Evolutionary conservation across 2,888 invertebrate genomes (phyloP).

Genomic region (Arge pagana): DNA sequence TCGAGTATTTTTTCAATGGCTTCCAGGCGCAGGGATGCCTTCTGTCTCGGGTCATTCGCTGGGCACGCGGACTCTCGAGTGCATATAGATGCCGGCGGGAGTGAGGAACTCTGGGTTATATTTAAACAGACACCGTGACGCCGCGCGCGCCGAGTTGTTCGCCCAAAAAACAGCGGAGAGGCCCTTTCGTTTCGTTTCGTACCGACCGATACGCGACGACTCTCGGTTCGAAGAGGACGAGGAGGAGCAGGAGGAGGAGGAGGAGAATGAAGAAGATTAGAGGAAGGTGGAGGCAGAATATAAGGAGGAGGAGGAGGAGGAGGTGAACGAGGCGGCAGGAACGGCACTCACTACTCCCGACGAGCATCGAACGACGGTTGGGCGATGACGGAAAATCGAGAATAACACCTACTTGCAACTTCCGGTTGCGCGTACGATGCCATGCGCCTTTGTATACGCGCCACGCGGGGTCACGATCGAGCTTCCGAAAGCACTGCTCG

Average conservation of each 20-base stretch:
- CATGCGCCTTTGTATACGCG: too few species aligned
- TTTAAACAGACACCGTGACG: slow-evolving; percentile 47
- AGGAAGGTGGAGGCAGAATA: too few species aligned
- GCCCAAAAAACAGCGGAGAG: slow-evolving; percentile 12
- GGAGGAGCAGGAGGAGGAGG: too few species aligned
- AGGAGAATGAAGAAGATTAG: too few species aligned
- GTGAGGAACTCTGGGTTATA: slow-evolving; percentile 42
- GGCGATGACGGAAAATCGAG: slow-evolving; percentile 26
- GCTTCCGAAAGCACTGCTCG: slow-evolving; percentile 1
- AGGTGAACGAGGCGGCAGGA: too few species aligned
- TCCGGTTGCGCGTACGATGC: slow-evolving; percentile 13
- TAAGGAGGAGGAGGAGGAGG: too few species aligned
- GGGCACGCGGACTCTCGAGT: slow-evolving; percentile 19
- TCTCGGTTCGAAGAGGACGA: background rate
- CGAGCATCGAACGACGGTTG: slow-evolving; percentile 22
- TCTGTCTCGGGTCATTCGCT: slow-evolving; percentile 21
- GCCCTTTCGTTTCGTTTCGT: slow-evolving; percentile 8
- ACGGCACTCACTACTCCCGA: too few species aligned
- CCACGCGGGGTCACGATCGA: background rate
- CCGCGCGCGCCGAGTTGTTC: slow-evolving; percentile 33
- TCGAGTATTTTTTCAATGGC: slow-evolving; percentile 20
- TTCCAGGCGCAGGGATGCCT: slow-evolving; percentile 14
- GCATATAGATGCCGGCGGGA: slow-evolving; percentile 23
- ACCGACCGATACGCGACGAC: slow-evolving; percentile 10
- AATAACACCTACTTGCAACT: slow-evolving; percentile 26